phyloP scores from a whole-genome alignment of 2,797 vertebrate species.

The Hapalemur alaotrensis region DNA sequence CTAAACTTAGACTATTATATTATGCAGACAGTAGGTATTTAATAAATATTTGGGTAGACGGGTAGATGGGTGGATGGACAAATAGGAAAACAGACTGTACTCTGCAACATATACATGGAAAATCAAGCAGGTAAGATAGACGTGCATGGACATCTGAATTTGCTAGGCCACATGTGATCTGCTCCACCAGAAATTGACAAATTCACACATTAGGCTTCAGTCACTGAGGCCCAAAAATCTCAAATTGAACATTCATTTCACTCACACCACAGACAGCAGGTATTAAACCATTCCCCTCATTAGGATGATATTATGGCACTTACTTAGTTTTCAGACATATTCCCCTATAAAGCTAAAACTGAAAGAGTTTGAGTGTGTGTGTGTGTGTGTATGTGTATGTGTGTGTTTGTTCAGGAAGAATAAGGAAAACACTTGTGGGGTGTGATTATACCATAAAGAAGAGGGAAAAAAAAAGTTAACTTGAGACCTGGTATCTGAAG shows the following conservation, averaged over 20 bases:
- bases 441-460: conserved; percentile 63
- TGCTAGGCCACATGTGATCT: not conserved
- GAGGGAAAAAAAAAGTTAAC: conserved; percentile 70
- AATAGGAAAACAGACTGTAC: not conserved
- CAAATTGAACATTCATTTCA: not conserved
- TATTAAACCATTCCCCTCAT: not conserved
- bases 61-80: not conserved
- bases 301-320: not conserved
- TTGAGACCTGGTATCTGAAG: conserved; percentile 92
- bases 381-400: not conserved
- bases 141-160: not conserved
- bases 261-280: not conserved
- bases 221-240: not conserved
- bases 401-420: not conserved
- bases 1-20: not conserved
- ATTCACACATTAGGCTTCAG: not conserved
- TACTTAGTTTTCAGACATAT: not conserved
- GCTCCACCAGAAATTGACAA: not conserved
- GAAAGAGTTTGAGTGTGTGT: not conserved
- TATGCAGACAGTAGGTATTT: not conserved
- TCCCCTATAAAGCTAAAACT: conserved; percentile 9
- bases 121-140: not conserved
- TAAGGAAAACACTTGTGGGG: not conserved
- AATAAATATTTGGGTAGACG: not conserved
- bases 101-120: not conserved